Conservation (phyloP, 23 tunicate species). For the Halocynthia roretzi region DNA sequence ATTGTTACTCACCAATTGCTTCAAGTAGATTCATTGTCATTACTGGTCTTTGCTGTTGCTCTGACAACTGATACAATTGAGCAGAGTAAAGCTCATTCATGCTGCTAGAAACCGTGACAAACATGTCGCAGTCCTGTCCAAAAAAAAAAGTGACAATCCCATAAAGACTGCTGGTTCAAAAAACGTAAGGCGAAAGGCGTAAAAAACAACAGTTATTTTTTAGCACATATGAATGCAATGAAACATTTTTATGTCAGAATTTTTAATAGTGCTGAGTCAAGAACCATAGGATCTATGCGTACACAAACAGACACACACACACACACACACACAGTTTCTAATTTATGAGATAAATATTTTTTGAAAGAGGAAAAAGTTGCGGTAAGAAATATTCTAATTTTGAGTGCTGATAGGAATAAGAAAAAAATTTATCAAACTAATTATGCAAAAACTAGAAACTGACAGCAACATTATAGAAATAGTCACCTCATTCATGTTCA, state of each 20-base stretch:
- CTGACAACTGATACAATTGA: constrained; percentile 29
- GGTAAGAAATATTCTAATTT: neutral
- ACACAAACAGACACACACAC: no score
- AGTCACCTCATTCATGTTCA: constrained; percentile 60
- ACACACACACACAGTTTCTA: no score
- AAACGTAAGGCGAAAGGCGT: neutral
- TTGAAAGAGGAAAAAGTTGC: no score
- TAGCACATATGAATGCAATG: neutral
- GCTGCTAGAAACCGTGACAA: constrained; percentile 76
- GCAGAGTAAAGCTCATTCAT: constrained; percentile 65
- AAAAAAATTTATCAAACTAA: neutral
- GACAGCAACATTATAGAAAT: neutral
- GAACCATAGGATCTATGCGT: no score
- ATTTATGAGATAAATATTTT: no score
- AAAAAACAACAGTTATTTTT: neutral
- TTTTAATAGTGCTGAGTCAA: no score
- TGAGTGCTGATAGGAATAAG: neutral
- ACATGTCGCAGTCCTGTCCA: constrained; percentile 54
- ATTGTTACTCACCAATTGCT: constrained; percentile 29
- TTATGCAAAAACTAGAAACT: neutral
- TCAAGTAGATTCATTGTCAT: constrained; percentile 56
- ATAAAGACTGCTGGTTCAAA: no score
- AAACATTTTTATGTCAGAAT: neutral
- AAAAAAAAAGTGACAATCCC: neutral
- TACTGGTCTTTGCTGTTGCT: constrained; percentile 28